phyloP scores from a whole-genome alignment of 1,140 invertebrate species.

The Euwallacea fornicatus region DNA sequence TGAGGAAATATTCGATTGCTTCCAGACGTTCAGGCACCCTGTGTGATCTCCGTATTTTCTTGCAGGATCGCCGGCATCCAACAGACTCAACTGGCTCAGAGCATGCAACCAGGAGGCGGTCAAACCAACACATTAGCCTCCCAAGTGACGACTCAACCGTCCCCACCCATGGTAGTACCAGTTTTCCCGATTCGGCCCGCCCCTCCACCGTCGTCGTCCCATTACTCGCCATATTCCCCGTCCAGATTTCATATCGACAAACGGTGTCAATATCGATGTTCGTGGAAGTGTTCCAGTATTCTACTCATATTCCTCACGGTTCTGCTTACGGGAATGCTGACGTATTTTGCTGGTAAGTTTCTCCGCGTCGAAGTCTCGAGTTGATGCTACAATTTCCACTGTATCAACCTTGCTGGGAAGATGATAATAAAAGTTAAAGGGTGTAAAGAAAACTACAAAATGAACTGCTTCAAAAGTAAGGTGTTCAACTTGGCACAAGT shows the following conservation, averaged over 20 bases:
- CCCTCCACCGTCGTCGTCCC: conserved; percentile 68
- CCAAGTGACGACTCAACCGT: conserved; percentile 52
- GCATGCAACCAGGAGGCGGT: conserved; percentile 51
- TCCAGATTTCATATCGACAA: conserved; percentile 93
- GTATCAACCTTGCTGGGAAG: neutral
- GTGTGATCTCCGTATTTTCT: conserved; percentile 31
- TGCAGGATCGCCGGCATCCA: conserved; percentile 59
- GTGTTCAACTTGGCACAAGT: no score
- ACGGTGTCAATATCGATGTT: conserved; percentile 86
- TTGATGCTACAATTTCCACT: neutral
- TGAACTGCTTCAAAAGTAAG: no score
- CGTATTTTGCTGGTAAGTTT: conserved; percentile 90
- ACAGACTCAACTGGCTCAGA: conserved; percentile 53
- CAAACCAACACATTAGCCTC: conserved; percentile 52
- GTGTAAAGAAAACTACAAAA: neutral
- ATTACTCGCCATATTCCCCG: conserved; percentile 82
- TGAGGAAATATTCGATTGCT: no score
- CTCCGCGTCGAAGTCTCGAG: no score
- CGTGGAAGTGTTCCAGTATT: conserved; percentile 93
- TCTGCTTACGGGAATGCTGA: conserved; percentile 84
- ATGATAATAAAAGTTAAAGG: neutral
- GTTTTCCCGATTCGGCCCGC: conserved; percentile 73
- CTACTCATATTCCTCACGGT: conserved; percentile 86
- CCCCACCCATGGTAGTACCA: conserved; percentile 74
- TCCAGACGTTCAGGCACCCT: neutral